Base-by-base conservation (phyloP, 2,113 vertebrate genomes). In the Pterocles gutturalis region DNA sequence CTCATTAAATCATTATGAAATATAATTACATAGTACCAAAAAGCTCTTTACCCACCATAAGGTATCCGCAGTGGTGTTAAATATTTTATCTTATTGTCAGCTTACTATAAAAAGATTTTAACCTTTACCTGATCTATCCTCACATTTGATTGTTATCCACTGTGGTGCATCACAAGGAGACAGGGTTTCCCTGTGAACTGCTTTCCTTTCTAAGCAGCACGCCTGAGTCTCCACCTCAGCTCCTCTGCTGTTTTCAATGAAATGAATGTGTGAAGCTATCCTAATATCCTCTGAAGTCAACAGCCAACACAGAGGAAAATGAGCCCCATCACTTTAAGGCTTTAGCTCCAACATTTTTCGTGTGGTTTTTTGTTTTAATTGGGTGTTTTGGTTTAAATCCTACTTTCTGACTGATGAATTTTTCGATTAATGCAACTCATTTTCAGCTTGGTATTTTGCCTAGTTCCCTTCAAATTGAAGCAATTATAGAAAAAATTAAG, bases 401-500 rank as follows among this genome's bases (percentile, higher is more conserved):
- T 95, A 26, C 86, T 91, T 95, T 97, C 89, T 96, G 91, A 97
- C 83, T 95, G 95, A 93, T 97, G 89, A 97, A 91, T 95, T 93
- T 97, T 95, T 94, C 57, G 2, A 92, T 95, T 97, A 95, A 93
- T 79, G 87, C 83, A 95, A 94, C 90, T 97, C 95, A 87, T 95
- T 97, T 95, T 91, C 94, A 96, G 89, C 66, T 97, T 97, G 94
- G 94, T 97, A 89, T 97, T 96, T 97, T 97, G 95, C 96, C 94
- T 97, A 97, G 96, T 91, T 96, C 72, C 92, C 89, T 96, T 95
- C 95, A 95, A 96, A 96, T 72, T 92, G 95, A 97, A 96, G 92
- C 91, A 97, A 96, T 96, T 97, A 97, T 17, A 81, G 92, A 93
- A 97, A 97, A 96, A 97, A 97, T 87, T 95, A 97, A 97, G 88